Evolutionary conservation across 2,113 vertebrate genomes (phyloP), one percentile per base, ranked within the genome.

Genomic region (Oncorhynchus gorbuscha): DNA sequence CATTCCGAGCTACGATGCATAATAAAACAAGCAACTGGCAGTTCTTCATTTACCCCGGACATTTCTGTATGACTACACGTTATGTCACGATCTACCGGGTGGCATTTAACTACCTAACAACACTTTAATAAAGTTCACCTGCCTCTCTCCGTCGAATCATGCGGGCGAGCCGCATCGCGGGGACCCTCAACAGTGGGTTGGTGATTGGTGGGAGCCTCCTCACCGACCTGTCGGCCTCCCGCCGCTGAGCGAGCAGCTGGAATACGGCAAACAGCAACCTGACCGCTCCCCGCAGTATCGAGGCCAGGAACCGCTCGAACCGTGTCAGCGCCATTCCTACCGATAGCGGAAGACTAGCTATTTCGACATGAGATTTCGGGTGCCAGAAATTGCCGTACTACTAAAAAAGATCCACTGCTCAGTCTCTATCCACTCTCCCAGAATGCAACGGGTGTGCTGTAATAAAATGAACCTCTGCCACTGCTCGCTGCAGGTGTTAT

Each of bases 81-180:
- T 68, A 30, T 22, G 30, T 12, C 20, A 20, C 20, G 20, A 11
- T 49, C 6, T 58, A 12, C 7, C 26, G 5, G 24, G 24, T 58
- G 6, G 68, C 6, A 32, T 24, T 49, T 58, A 14, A 18, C 51
- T 5, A 55, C 16, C 16, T 5, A 55, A 18, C 14, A 14, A 13
- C 18, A 51, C 66, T 51, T 48, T 45, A 73, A 71, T 16, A 68
- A 7, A 71, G 12, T 32, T 30, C 14, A 71, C 81, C 77, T 75
- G 93, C 92, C 92, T 92, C 79, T 51, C 86, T 86, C 1, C 82
- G 79, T 32, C 90, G 89, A 18, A 94, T 91, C 64, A 84, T 83
- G 5, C 77, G 79, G 9, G 92, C 92, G 49, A 94, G 84, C 39
- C 82, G 84, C 9, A 86, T 49, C 1, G 77, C 92, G 0, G 91